phyloP scores from a whole-genome alignment of 2,888 invertebrate species.

The Cataglyphis livida region DNA sequence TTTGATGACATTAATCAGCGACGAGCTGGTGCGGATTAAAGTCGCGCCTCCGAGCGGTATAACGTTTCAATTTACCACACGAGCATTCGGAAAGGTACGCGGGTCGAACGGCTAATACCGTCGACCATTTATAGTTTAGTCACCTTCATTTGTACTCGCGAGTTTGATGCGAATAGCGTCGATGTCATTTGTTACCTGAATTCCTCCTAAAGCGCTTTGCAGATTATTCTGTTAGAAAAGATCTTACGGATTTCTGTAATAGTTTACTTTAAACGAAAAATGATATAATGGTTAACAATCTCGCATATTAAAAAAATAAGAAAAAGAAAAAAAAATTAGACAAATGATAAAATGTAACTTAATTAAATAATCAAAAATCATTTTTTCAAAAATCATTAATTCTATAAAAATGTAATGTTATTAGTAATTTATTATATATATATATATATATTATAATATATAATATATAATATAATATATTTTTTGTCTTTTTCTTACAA shows the following conservation, averaged over 20 bases:
- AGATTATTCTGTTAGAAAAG: conserved; percentile 3
- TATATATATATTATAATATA: neutral
- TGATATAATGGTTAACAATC: neutral
- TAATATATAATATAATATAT: neutral
- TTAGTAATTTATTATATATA: neutral
- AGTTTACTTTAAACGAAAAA: conserved; percentile 9
- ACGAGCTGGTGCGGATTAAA: conserved; percentile 66
- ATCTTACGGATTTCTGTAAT: neutral
- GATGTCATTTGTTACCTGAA: conserved; percentile 45
- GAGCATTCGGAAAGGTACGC: conserved; percentile 62
- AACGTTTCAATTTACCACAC: conserved; percentile 73
- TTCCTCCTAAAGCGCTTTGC: conserved; percentile 9
- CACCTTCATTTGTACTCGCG: conserved; percentile 47
- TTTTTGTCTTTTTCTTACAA: neutral
- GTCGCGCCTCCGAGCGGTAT: conserved; percentile 60
- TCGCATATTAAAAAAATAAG: neutral
- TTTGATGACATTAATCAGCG: conserved; percentile 71
- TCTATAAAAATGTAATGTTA: neutral
- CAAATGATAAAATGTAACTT: neutral
- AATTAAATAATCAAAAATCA: neutral
- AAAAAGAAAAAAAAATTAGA: neutral
- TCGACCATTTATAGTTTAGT: conserved; percentile 36
- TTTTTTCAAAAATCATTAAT: neutral
- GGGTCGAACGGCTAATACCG: conserved; percentile 55
- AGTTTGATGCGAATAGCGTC: conserved; percentile 30